Evolutionary conservation across 2,113 vertebrate species (phyloP), one percentile per base, ranked within the genome.

Genomic region (Gambusia affinis): DNA sequence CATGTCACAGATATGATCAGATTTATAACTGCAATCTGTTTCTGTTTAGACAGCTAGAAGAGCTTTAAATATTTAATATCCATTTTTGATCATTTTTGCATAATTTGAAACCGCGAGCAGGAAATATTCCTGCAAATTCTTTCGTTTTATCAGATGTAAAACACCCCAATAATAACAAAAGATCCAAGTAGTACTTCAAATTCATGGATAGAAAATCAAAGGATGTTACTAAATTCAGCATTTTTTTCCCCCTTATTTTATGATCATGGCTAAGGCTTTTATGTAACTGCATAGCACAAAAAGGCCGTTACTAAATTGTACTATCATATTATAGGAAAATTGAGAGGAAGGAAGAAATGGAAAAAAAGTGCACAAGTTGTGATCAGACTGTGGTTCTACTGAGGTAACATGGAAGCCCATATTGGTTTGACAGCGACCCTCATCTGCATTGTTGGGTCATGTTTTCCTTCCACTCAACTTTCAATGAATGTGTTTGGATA

Each of bases 101-200:
- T 37, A 60, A 35, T 70, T 33, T 67, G 29, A 64, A 62, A 64
- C 28, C 3, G 22, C 10, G 28, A 42, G 35, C 60, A 44, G 75
- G 27, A 8, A 62, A 54, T 63, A 27, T 77, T 64, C 62, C 68
- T 70, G 65, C 8, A 67, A 27, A 37, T 81, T 70, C 79, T 66
- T 62, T 28, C 19, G 15, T 80, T 76, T 85, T 60, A 27, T 39
- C 75, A 75, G 85, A 79, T 29, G 60, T 33, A 8, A 75, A 83
- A 62, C 63, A 64, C 37, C 30, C 82, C 27, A 7, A 39, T 51
- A 72, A 44, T 28, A 60, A 72, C 66, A 74, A 70, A 66, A 15
- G 28, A 54, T 22, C 1, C 22, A 54, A 54, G 51, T 4, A 7
- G 22, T 54, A 19, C 19, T 24, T 54, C 6, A 54, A n/a, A 24